phyloP scores from a whole-genome alignment of 2,797 vertebrate genomes.

The Cacajao melanocephalus region DNA sequence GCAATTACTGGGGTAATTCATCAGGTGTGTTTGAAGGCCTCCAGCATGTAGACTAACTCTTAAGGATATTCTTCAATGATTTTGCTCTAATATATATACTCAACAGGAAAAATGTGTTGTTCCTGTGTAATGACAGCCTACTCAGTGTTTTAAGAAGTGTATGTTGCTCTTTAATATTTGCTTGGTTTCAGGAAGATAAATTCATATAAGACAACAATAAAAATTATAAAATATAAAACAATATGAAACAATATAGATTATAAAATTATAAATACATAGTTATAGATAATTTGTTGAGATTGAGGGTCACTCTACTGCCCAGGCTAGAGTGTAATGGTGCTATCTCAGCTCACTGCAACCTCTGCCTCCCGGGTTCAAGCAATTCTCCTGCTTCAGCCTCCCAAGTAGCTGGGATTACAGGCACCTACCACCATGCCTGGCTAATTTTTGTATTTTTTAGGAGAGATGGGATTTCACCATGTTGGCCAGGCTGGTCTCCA shows the following conservation, averaged over 20 bases:
- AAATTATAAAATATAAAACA: not conserved
- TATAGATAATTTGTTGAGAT: not conserved
- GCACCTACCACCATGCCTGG: not conserved
- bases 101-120: not conserved
- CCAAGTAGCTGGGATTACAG: not conserved
- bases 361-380: not conserved
- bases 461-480: not conserved
- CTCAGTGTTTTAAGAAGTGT: not conserved
- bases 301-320: not conserved
- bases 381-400: not conserved
- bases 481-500: not conserved
- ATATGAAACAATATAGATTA: not conserved
- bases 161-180: not conserved
- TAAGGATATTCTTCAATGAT: not conserved
- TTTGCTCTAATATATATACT: not conserved
- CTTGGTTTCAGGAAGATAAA: not conserved
- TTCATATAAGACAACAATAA: not conserved
- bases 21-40: not conserved
- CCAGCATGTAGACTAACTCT: not conserved
- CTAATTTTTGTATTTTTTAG: not conserved
- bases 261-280: not conserved
- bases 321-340: accelerated
- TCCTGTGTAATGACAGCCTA: not conserved
- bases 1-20: not conserved
- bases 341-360: not conserved